Base-by-base conservation (phyloP, 2,888 invertebrate species). In the Apamea anceps region DNA sequence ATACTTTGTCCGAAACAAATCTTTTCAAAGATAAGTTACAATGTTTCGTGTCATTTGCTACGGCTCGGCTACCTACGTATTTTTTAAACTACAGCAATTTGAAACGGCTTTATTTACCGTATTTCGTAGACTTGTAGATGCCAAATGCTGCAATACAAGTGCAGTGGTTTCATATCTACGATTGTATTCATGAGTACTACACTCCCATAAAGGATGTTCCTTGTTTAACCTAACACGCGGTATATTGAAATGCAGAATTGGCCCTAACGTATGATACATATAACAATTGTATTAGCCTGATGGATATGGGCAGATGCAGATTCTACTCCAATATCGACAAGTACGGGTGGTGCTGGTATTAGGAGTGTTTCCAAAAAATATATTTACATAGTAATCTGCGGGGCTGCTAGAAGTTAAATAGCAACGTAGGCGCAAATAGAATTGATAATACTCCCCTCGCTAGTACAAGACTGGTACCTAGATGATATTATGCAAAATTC, bases 401-500 rank as follows among this genome's bases (percentile, higher is more conserved):
- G 42, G n/a, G 18, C 12, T 54, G 18, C 66, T n/a, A n/a, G 51
- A 42, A 68, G n/a, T n/a, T 57, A 62, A 62, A 73, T 7, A 66
- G 13, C 25, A 54, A 54, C 28, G n/a, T 37, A n/a, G 32, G 63
- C 25, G 37, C 12, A 66, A 77, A 54, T 25, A 42, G n/a, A 79
- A 83, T 80, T 72, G 2, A 72, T 62, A 74, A 83, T 80, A 42
- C 68, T 74, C 48, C 70, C 62, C 72, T 80, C 32, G 79, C 73
- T 82, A 72, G 73, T 74, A 76, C 85, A 77, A 66, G 42, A 63
- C 73, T 75, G 72, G 68, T 82, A 84, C 28, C 25, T 68, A 48
- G 62, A 68, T 45, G 72, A 86, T 72, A 79, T 90, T 91, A 91
- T 91, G 90, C 86, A 89, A 90, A 91, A 87, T 86, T 87, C 88